Evolutionary conservation across 1,140 invertebrate genomes (phyloP), one percentile per base, ranked within the genome.

Genomic region (Babylonia areolata): DNA sequence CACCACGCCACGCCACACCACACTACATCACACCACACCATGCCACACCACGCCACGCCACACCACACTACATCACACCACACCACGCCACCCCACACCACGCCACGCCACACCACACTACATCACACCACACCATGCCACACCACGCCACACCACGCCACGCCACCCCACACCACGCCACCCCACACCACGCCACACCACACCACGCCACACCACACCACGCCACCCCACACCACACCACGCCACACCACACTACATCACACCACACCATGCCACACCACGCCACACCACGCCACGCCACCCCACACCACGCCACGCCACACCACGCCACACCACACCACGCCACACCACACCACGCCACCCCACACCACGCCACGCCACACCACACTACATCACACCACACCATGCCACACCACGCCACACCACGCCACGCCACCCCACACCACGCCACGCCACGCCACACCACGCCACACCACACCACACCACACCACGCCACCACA

Each of bases 1-100:
- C 75, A 58, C 81, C 81, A 87, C 87, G 85, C 85, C 81, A 88
- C 87, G 78, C 73, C 81, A 64, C 58, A n/a, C 81, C 85, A 88
- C 85, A 79, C 81, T 11, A 51, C 85, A 84, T n/a, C n/a, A n/a
- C n/a, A n/a, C n/a, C n/a, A n/a, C 46, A 20, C 46, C 46, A 51
- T 20, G 46, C 58, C 58, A 64, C 58, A 0, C 58, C 58, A 64
- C 58, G 58, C 58, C 58, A 64, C 58, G 58, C 58, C 58, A 64
- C 9, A 0, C 58, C 58, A 64, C 58, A 23, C 58, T 23, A 64
- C 58, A 23, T 23, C 58, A 64, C 58, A 23, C 58, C 58, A 64
- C 58, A 23, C 58, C 58, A 64, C 58, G 58, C 58, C 58, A 64
- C 58, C 15, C 58, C 58, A 64, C 39, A 23, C 58, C 58, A 64